These are phyloP conservation scores for Paramormyrops hopkinsi DNA, from an alignment of 2,797 vertebrate genomes.

Conservation along the genomic window DNA sequence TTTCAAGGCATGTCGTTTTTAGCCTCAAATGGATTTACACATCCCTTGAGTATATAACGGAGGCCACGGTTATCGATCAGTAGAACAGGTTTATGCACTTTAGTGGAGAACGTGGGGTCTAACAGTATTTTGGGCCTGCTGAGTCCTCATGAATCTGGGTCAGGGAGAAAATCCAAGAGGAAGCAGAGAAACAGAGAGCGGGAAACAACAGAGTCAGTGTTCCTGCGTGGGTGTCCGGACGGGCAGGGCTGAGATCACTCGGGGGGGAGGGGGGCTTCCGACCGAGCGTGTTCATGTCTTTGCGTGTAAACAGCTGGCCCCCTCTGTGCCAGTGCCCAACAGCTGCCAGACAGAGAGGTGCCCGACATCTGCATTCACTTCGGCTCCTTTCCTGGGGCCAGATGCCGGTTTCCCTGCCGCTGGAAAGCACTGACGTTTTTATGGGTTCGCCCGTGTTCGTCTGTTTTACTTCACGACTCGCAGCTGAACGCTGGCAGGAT, in stretches of 20 bases:
- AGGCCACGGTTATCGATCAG: neutral
- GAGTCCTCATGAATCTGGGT: neutral
- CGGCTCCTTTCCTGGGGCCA: constrained; percentile 29
- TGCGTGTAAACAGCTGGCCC: constrained; percentile 48
- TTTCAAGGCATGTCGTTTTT: neutral
- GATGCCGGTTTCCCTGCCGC: constrained; percentile 35
- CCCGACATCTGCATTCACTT: constrained; percentile 36
- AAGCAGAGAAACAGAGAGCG: neutral
- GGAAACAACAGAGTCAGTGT: neutral
- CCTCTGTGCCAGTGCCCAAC: constrained; percentile 30
- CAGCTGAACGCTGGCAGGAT: neutral
- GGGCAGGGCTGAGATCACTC: neutral
- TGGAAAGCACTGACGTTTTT: constrained; percentile 37
- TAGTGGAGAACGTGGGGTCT: neutral
- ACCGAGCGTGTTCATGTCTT: constrained; percentile 12
- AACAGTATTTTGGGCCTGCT: neutral
- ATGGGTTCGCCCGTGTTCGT: constrained; percentile 24
- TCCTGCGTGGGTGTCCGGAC: neutral
- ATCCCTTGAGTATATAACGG: neutral
- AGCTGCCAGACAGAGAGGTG: constrained; percentile 42
- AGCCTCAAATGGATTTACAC: neutral
- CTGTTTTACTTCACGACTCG: constrained; percentile 38
- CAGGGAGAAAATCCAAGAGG: constrained; percentile 1
- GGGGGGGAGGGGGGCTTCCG: neutral
- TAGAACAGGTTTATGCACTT: neutral